phyloP scores from a whole-genome alignment of 2,113 vertebrate species.

The Grus americana region DNA sequence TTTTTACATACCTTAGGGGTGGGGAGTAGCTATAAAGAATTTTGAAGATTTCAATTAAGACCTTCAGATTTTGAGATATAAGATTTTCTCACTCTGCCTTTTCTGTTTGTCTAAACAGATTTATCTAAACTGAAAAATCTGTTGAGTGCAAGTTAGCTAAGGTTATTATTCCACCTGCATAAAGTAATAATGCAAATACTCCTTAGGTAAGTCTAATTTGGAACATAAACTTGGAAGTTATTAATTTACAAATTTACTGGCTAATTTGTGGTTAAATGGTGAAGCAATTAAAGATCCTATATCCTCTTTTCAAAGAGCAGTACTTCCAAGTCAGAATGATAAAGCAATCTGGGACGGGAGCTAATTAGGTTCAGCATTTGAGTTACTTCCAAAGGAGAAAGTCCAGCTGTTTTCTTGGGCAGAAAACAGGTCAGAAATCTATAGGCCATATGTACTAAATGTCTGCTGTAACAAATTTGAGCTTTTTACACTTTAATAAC shows the following conservation, averaged over 20 bases:
- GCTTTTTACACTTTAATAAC: background rate
- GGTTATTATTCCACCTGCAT: background rate
- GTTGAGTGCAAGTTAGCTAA: background rate
- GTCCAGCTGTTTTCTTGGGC: background rate
- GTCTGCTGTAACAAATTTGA: background rate
- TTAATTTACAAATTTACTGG: background rate
- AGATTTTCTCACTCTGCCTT: background rate
- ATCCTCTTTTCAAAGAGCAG: background rate
- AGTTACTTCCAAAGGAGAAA: background rate
- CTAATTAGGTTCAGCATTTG: background rate
- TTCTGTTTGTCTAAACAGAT: background rate
- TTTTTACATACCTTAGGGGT: background rate
- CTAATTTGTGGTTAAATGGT: slow-evolving; percentile 33
- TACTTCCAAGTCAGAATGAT: background rate
- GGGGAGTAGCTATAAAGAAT: background rate
- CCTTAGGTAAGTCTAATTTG: background rate
- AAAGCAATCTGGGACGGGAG: background rate
- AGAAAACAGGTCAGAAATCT: background rate
- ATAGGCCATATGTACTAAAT: background rate
- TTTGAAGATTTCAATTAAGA: background rate
- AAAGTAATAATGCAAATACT: background rate
- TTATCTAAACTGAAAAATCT: background rate
- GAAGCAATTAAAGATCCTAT: background rate
- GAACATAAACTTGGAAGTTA: background rate
- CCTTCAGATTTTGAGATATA: background rate